Conservation (phyloP, 2,888 invertebrate species). For the Parthenolecanium corni region DNA sequence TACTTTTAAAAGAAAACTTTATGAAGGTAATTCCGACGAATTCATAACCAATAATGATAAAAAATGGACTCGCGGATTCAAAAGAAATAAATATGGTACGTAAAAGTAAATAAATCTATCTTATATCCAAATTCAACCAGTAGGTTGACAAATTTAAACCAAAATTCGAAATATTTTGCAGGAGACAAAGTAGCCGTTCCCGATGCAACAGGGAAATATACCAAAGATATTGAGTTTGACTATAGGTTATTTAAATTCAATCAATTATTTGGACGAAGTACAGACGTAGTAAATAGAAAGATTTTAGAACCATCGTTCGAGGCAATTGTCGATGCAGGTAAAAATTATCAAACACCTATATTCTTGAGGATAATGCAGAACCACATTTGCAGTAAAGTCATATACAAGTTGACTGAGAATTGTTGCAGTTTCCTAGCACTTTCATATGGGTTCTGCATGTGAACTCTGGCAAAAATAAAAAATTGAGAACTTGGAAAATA, state of each 20-base stretch:
- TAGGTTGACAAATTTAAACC: background rate
- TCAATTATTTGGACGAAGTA: conserved; percentile 40
- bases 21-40: conserved; percentile 35
- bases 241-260: conserved; percentile 42
- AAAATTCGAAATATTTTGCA: background rate
- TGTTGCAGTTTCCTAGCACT: no score
- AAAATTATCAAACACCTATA: no score
- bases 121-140: no score
- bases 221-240: conserved; percentile 39
- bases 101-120: background rate
- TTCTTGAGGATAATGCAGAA: no score
- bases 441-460: no score
- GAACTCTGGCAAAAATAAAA: no score
- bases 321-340: conserved; percentile 44
- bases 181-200: conserved; percentile 33
- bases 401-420: no score
- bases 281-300: conserved; percentile 42
- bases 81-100: background rate
- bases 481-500: no score
- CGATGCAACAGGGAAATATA: conserved; percentile 38
- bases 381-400: no score
- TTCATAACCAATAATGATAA: conserved; percentile 25
- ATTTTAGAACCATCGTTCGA: conserved; percentile 41
- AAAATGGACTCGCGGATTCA: conserved; percentile 29
- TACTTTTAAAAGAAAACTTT: conserved; percentile 46